A percentile compares a stretch with the other conserved stretches of the same genome.
These are phyloP conservation scores for Hoplostethus mediterraneus DNA, from an alignment of 2,797 vertebrate species.

Conservation along the genomic window DNA sequence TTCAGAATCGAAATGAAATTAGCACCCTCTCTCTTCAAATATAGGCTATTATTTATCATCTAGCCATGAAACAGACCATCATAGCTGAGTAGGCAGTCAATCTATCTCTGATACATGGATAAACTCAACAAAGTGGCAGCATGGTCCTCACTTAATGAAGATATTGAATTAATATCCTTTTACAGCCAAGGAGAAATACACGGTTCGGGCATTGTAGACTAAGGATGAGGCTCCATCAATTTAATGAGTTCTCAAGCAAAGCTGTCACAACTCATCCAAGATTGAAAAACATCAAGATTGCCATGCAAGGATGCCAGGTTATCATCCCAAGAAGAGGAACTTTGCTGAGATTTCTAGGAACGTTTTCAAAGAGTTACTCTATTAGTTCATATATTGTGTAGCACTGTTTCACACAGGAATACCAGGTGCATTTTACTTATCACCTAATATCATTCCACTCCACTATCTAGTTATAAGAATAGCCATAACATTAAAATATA, in stretches of 20 bases:
- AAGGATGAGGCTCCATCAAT: neutral
- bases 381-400: too few relatives aligned
- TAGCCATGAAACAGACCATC: neutral
- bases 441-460: too few relatives aligned
- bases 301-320: too few relatives aligned
- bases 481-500: neutral
- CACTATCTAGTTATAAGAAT: neutral
- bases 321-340: neutral
- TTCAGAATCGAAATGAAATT: too few relatives aligned
- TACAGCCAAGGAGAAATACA: slow-evolving; percentile 1
- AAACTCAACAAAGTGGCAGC: neutral
- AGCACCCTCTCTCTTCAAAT: neutral
- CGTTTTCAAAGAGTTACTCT: neutral
- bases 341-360: neutral
- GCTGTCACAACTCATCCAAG: neutral
- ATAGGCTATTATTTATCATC: neutral
- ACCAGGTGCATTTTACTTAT: too few relatives aligned
- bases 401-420: too few relatives aligned
- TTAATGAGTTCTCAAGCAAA: neutral
- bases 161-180: neutral
- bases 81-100: too few relatives aligned
- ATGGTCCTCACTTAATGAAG: neutral
- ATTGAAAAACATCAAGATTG: too few relatives aligned
- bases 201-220: too few relatives aligned
- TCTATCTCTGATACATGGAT: neutral